Evolutionary conservation across 2,888 invertebrate species (phyloP), one percentile per base, ranked within the genome.

Genomic region (Mesorhabditis spiculigera): DNA sequence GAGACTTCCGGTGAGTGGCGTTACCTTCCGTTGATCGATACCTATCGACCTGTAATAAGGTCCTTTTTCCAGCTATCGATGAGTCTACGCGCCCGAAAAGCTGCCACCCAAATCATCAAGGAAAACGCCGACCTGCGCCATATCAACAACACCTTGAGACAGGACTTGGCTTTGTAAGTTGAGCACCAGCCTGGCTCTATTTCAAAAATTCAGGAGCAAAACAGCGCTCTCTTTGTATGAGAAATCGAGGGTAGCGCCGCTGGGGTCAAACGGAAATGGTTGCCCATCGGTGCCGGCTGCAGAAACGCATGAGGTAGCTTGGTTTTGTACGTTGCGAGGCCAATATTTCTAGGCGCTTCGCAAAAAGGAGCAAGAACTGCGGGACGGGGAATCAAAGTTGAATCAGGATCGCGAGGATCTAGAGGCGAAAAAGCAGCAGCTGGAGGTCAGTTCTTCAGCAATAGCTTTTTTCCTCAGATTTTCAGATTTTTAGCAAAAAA

Each of bases 191-290:
- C 28, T 28, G 3, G 28, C 28, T 28, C 3, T 28, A 28, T 28
- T 28, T 28, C 3, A 1, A 1, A 28, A 28, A 28, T 28, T 28
- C n/a, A 50, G 58, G 58, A 50, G 58, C n/a, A 50, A n/a, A 50
- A 50, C 58, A 50, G 58, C 58, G 1, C 58, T 50, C 10, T 50
- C 58, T 2, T 50, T 50, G 58, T 50, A 50, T n/a, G 58, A 50
- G 58, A 50, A 50, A 50, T 50, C 58, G 58, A 10, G 58, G n/a
- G 58, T 50, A n/a, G 58, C 58, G 58, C 58, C 58, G 58, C n/a
- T 50, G 58, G 58, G 58, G n/a, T 10, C 58, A 50, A 50, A 50
- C 58, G 58, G 58, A 50, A 50, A 10, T n/a, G 58, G 58, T 50
- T 28, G 28, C 28, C n/a, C 58, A 50, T 50, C 58, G n/a, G 58